Evolutionary conservation across 2,888 invertebrate species (phyloP).

Genomic region (Brachyptera putata): DNA sequence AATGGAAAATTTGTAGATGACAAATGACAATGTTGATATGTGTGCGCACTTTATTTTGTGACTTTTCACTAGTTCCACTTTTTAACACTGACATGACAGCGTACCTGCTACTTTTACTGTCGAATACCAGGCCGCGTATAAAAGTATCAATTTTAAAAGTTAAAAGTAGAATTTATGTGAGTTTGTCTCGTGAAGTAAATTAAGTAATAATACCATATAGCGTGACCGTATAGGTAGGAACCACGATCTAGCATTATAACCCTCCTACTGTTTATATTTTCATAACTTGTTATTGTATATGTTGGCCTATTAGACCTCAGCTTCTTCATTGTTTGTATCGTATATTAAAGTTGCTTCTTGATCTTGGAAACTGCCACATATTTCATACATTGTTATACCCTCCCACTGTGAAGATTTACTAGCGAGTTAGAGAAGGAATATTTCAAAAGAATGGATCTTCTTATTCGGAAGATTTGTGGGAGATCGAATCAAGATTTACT

Average conservation of each 20-base stretch:
- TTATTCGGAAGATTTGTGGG: neutral
- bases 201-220: too few species aligned
- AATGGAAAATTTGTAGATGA: too few species aligned
- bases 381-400: neutral
- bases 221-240: neutral
- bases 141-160: too few species aligned
- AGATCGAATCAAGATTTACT: neutral
- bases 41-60: too few species aligned
- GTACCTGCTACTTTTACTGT: too few species aligned
- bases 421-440: neutral
- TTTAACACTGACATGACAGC: too few species aligned
- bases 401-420: neutral
- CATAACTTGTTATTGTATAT: neutral
- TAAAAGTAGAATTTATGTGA: too few species aligned
- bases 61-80: too few species aligned
- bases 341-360: neutral
- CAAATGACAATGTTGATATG: too few species aligned
- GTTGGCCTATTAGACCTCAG: neutral
- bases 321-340: constrained; percentile 10
- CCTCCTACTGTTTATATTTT: neutral
- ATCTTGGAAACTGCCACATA: neutral
- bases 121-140: too few species aligned
- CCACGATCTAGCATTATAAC: neutral
- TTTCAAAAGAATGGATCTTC: neutral
- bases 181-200: too few species aligned